Base-by-base conservation (phyloP, 2,113 vertebrate genomes). In the Sardina pilchardus region DNA sequence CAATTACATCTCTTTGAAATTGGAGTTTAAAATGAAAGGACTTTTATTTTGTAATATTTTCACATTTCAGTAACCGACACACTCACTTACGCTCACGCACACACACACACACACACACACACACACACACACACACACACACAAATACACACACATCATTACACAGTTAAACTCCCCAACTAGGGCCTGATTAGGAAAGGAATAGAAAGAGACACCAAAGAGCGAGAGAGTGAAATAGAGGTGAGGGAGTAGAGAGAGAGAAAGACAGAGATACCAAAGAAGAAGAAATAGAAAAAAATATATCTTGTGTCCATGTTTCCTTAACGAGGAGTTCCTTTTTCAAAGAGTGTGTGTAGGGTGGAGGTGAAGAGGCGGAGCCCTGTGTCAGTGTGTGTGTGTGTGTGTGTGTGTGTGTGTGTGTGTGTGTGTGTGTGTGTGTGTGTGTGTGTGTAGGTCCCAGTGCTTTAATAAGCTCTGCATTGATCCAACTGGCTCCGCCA, bases 381-480 rank as follows among this genome's bases (percentile, higher is more conserved):
- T 81, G 48, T 26, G 82, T 56, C 85, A 71, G 56, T 63, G 56
- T 63, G 56, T 63, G 56, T 24, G 56, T 63, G 56, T 67, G 59
- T 67, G 59, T 67, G 24, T 67, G 59, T 67, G 59, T 67, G 59
- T 26, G 24, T 26, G 75, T 2, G 50, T 19, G 50, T 53, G 53
- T 71, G 80, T 81, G 85, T 81, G 53, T 59, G 53, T 59, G 53
- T 59, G 53, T 59, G 53, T 59, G 53, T 21, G 53, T 3, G 53
- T 24, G 53, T 59, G 53, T 59, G 59, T 67, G 59, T 67, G 24
- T 67, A 14, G 21, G 59, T 67, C 24, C 26, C 59, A 26, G 59
- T 67, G 59, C 78, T 85, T 88, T 93, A 94, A 93, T 94, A 93
- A 93, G 87, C 83, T 89, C 63, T 71, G 87, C 92, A 94, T 95